These are phyloP conservation scores for Heliconius melpomene DNA, from an alignment of 1,140 invertebrate species.

Conservation along the genomic window DNA sequence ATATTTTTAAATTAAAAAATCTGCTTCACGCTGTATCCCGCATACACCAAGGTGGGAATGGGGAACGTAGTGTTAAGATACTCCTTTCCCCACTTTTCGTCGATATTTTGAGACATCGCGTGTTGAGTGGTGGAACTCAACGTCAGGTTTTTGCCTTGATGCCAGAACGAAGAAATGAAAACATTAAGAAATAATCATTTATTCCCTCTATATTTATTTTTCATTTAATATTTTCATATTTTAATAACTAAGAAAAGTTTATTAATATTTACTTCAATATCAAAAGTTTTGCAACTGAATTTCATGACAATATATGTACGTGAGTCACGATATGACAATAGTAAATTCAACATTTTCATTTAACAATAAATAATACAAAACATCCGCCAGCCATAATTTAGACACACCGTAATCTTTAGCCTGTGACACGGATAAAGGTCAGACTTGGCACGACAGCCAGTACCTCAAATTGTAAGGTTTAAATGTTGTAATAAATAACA, in stretches of 20 bases:
- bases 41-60: too few species aligned
- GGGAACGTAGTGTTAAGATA: too few species aligned
- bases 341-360: slow-evolving; percentile 6
- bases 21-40: too few species aligned
- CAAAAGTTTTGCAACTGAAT: neutral
- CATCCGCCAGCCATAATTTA: slow-evolving; percentile 31
- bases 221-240: too few species aligned
- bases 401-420: slow-evolving; percentile 33
- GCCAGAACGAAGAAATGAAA: too few species aligned
- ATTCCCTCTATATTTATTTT: too few species aligned
- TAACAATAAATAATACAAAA: slow-evolving; percentile 27
- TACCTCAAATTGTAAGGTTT: slow-evolving; percentile 25
- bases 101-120: too few species aligned
- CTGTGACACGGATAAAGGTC: slow-evolving; percentile 38
- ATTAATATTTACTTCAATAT: neutral
- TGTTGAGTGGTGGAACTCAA: too few species aligned
- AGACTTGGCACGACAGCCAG: slow-evolving; percentile 34
- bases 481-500: slow-evolving; percentile 26
- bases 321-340: slow-evolving; percentile 25
- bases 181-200: too few species aligned
- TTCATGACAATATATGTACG: neutral
- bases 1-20: too few species aligned
- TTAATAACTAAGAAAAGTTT: neutral
- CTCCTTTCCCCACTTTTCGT: too few species aligned
- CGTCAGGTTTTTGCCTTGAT: too few species aligned